A percentile compares a stretch with the other conserved stretches of the same genome.
Conservation (phyloP, 2,797 vertebrate genomes). For the Aselliscus stoliczkanus region DNA sequence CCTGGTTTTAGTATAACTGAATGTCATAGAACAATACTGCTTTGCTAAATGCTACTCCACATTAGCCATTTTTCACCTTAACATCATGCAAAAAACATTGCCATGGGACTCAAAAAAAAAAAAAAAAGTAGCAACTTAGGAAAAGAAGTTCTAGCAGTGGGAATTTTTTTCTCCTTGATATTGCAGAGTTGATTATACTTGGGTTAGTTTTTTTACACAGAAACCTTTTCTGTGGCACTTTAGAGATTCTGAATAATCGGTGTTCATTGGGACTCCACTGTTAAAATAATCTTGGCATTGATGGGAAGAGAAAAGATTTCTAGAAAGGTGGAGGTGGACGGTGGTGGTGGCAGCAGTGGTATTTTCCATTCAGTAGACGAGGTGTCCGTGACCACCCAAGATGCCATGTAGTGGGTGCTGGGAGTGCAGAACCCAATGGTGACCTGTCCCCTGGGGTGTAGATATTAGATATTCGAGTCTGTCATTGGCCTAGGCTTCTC, state of each 20-base stretch:
- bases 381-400: neutral
- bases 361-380: neutral
- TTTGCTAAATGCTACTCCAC: neutral
- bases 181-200: neutral
- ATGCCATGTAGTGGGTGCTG: neutral
- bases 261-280: neutral
- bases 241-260: neutral
- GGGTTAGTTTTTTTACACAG: neutral
- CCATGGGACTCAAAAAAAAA: neutral
- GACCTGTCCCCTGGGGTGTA: neutral
- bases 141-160: slow-evolving; percentile 1
- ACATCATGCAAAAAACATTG: neutral
- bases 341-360: neutral
- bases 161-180: neutral
- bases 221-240: slow-evolving; percentile 25
- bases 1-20: neutral
- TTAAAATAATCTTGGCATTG: neutral
- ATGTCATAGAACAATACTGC: neutral
- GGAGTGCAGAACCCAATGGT: neutral
- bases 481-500: neutral
- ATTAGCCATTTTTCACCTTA: slow-evolving; percentile 14
- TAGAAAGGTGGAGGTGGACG: neutral
- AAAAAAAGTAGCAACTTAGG: neutral
- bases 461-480: neutral
- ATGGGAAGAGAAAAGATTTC: neutral